Conservation (phyloP, 2,888 invertebrate species). For the Atrina japonica region DNA sequence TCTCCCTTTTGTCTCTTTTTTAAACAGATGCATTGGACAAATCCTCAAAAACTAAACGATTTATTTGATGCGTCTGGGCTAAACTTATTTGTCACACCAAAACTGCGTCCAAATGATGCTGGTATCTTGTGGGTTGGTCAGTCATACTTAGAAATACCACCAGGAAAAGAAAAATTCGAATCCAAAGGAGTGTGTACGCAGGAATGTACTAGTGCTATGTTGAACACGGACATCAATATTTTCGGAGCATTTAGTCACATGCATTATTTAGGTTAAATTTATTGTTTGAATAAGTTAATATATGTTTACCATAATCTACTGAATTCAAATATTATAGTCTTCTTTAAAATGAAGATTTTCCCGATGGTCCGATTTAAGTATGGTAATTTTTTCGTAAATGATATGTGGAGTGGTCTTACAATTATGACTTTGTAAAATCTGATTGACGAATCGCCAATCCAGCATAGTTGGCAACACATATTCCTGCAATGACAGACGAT, state of each 20-base stretch:
- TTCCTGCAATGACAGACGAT: too few species aligned
- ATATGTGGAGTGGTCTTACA: too few species aligned
- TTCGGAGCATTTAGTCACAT: constrained; percentile 36
- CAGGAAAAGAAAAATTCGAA: neutral
- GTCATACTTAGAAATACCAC: constrained; percentile 39
- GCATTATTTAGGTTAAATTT: constrained; percentile 46
- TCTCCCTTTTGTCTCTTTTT: too few species aligned
- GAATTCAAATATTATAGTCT: too few species aligned
- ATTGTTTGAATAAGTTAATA: too few species aligned
- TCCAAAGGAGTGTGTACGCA: neutral
- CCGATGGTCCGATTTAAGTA: too few species aligned
- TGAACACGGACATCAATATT: constrained; percentile 29
- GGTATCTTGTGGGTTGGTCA: constrained; percentile 39
- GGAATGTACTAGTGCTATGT: constrained; percentile 29
- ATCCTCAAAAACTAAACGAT: constrained; percentile 33
- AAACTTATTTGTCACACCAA: constrained; percentile 41
- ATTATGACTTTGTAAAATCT: too few species aligned
- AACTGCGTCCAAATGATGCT: constrained; percentile 38
- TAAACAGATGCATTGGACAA: constrained; percentile 51
- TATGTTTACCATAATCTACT: too few species aligned
- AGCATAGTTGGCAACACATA: too few species aligned
- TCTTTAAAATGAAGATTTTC: too few species aligned
- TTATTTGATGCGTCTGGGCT: constrained; percentile 44
- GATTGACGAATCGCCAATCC: too few species aligned
- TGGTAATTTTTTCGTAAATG: too few species aligned